Conservation (phyloP, 1,140 invertebrate genomes). For the Colletes latitarsis region DNA sequence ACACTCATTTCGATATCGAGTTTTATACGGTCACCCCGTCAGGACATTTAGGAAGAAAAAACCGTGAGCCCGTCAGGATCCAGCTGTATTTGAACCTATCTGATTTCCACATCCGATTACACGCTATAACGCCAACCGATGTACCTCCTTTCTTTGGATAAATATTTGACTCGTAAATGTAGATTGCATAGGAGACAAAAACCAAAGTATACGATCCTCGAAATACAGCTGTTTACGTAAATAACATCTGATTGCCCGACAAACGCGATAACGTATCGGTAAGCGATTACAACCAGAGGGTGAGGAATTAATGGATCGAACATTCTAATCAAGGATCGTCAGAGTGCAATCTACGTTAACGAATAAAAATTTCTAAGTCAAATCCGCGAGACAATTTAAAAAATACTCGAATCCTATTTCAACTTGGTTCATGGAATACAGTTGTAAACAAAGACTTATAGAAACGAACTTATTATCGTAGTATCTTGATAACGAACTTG, state of each 20-base stretch:
- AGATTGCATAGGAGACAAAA: neutral
- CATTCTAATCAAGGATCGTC: too few relatives aligned
- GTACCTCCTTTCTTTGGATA: slow-evolving; percentile 22
- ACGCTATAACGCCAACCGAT: slow-evolving; percentile 63
- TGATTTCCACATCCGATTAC: slow-evolving; percentile 72
- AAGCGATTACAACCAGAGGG: too few relatives aligned
- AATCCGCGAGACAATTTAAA: too few relatives aligned
- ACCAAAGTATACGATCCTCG: neutral
- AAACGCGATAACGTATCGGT: too few relatives aligned
- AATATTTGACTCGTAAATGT: slow-evolving; percentile 34
- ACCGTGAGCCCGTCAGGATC: slow-evolving; percentile 31
- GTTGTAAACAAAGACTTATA: too few relatives aligned
- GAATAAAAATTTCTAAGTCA: too few relatives aligned
- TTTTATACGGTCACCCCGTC: neutral
- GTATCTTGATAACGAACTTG: too few relatives aligned
- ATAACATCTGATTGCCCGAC: too few relatives aligned
- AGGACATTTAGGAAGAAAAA: slow-evolving; percentile 12
- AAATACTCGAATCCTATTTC: too few relatives aligned
- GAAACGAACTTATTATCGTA: neutral
- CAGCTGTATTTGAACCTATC: slow-evolving; percentile 79
- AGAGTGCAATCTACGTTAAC: too few relatives aligned
- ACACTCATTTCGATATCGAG: neutral
- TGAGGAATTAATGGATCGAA: too few relatives aligned
- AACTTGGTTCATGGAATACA: too few relatives aligned
- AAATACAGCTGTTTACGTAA: neutral